A percentile compares a stretch with the other conserved stretches of the same genome.
These are phyloP conservation scores for Lutraria lutraria DNA, from an alignment of 2,888 invertebrate species.

Conservation along the genomic window DNA sequence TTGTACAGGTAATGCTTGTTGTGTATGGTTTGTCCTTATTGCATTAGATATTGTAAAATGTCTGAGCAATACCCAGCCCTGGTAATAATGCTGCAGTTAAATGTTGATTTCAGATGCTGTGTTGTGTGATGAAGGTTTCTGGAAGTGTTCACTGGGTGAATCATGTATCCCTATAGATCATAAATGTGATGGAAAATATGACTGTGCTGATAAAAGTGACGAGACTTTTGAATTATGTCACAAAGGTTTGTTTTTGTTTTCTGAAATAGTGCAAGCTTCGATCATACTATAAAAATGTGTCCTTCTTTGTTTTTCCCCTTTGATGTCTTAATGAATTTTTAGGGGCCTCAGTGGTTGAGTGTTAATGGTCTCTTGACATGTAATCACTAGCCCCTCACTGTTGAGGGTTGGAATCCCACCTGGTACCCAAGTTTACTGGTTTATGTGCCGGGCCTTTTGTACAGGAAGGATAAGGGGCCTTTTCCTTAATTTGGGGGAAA, in stretches of 20 bases:
- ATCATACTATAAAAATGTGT: neutral
- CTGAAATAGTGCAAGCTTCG: neutral
- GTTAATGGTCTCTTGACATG: no score
- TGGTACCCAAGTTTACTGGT: no score
- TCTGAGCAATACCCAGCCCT: no score
- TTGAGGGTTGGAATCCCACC: no score
- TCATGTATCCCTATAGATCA: conserved; percentile 71
- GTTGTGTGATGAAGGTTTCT: conserved; percentile 59
- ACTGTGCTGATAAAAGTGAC: conserved; percentile 80
- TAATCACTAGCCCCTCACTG: no score
- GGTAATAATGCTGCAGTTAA: neutral
- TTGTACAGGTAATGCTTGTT: no score
- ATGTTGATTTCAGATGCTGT: conserved; percentile 38
- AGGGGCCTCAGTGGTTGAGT: no score
- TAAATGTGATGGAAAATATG: conserved; percentile 77
- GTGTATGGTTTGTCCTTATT: no score
- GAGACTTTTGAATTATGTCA: conserved; percentile 62
- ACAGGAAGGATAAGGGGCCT: no score
- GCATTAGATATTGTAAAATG: no score
- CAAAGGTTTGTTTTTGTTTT: neutral
- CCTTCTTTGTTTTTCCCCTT: neutral
- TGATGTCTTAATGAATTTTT: neutral
- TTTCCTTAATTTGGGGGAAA: no score
- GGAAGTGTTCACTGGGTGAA: conserved; percentile 59
- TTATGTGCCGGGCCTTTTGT: no score